Evolutionary conservation across 2,113 vertebrate species (phyloP), one percentile per base, ranked within the genome.

Genomic region (Cairina moschata): DNA sequence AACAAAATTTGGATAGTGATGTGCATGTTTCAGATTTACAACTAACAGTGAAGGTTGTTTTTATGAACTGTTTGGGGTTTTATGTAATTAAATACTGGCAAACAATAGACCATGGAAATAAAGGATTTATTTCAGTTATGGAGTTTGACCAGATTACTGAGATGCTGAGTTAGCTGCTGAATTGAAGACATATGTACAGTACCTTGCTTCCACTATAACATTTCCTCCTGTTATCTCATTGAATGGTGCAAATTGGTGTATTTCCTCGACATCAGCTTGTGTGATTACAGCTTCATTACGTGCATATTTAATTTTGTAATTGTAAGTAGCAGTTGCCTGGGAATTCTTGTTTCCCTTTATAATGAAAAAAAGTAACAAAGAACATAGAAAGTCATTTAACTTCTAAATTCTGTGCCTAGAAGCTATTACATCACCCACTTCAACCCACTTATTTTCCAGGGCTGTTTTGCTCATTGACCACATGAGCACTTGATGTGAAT

Each of bases 181-280:
- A 92, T 95, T 88, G 84, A 92, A 91, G 69, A 25, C 59, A 56
- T 76, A 71, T 46, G 13, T 83, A 80, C 32, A 2, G 29, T 97
- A 97, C 98, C 98, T 98, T 94, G 97, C 95, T 84, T 97, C 93
- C 12, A 97, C 60, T 13, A 96, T 20, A 34, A 79, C 90, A 55
- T 86, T 95, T 93, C 96, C 96, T 94, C 97, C 97, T 22, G 81
- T 95, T 73, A 94, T 81, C 78, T 97, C 97, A 0, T 95, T 95
- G 92, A 97, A 97, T 38, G 96, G 97, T 52, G 96, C 29, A 66
- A 98, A 97, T 87, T 97, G 97, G 78, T 97, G 97, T 36, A 97
- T 91, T 95, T 98, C 97, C 31, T 94, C 74, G 1, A 95, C 93
- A 46, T 96, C 88, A 34, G 79, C 97, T 82, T 97, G 83, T 56